Base-by-base conservation (phyloP, 2,113 vertebrate species). In the Benitochromis conjunctus region DNA sequence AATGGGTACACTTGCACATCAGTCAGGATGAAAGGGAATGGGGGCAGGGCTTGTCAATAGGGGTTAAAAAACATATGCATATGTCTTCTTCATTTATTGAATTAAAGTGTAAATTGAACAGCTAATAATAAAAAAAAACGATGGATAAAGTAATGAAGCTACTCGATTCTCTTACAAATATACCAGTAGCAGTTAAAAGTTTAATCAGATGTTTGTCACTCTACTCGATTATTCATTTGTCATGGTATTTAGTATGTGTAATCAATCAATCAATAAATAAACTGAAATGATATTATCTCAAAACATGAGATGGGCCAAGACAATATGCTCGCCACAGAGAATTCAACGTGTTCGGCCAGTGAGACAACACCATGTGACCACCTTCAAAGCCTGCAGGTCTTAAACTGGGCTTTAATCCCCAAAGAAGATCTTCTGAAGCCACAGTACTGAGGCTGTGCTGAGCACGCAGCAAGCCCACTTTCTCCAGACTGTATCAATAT, bases 401-500 rank as follows among this genome's bases (percentile, higher is more conserved):
- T 81, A 88, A 89, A 79, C 58, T 53, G 87, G 57, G 77, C 82
- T 77, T 81, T 74, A 74, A 87, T 34, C 79, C 66, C 53, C 53
- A 66, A 26, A 82, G 83, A 71, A 80, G 89, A 90, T 29, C 60
- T 58, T 71, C 78, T 77, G 54, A 80, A 54, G 84, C 21, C 9
- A 53, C 34, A 10, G 34, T 6, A 62, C 34, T 84, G 54, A 53
- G 43, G 36, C n/a, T 71, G 56, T 58, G 81, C 81, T 41, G 79
- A 86, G 85, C 26, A 19, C 7, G 51, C 85, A 78, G 69, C 26
- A 76, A 76, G 1, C 88, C 31, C 79, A 60, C 86, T 88, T 64
- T 85, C 54, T 87, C 82, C 84, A 91, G 92, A 91, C 90, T 26
- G 69, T 85, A 90, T 93, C 55, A 54, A 93, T 91, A 91, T 92